A percentile compares a stretch with the other conserved stretches of the same genome.
Evolutionary conservation across 2,113 vertebrate genomes (phyloP).

Genomic region (Phylloscopus whistleri): DNA sequence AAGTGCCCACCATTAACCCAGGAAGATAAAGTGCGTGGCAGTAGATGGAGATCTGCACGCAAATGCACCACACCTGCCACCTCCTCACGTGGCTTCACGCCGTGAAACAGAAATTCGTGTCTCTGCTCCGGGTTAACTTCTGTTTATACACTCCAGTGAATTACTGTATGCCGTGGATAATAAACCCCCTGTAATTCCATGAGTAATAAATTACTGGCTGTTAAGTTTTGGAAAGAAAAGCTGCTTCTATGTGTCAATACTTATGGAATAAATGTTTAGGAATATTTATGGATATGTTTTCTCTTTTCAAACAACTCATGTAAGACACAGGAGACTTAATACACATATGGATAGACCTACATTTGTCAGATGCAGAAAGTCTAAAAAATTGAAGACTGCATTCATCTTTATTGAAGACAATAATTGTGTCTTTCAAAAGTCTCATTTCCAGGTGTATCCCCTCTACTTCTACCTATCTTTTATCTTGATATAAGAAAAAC

Average conservation of each 20-base stretch:
- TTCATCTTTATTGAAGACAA: background rate
- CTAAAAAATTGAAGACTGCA: background rate
- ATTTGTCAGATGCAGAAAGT: background rate
- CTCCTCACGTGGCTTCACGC: background rate
- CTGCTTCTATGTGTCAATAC: background rate
- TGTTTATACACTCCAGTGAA: background rate
- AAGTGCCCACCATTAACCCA: background rate
- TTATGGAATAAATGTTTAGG: background rate
- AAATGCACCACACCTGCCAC: accelerated
- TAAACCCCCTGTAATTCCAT: no score
- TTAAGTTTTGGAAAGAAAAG: background rate
- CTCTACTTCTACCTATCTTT: background rate
- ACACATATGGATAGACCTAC: background rate
- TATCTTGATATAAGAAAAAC: background rate
- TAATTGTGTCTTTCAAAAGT: background rate
- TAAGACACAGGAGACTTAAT: background rate
- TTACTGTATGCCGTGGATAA: accelerated
- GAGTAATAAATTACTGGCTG: background rate
- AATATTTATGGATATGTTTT: background rate
- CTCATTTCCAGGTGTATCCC: background rate
- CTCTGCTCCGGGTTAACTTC: background rate
- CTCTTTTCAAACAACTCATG: background rate
- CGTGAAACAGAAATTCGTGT: accelerated
- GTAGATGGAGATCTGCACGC: accelerated
- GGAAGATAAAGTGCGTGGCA: background rate